Percentiles rank a stretch among this genome's conserved stretches.
phyloP scores from a whole-genome alignment of 2,888 invertebrate species.

The Chrysolina americana region DNA sequence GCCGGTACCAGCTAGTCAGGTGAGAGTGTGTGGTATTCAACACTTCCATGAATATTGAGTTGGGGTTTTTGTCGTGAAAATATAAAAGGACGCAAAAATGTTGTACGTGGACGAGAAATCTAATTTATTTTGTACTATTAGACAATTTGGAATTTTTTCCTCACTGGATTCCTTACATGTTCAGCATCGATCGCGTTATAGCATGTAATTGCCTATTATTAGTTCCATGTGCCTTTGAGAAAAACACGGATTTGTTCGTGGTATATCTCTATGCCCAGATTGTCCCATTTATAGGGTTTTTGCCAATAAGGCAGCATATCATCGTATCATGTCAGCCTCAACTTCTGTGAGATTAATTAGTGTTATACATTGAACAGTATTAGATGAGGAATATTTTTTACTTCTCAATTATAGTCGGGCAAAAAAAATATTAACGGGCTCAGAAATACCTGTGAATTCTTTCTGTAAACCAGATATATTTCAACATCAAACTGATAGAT shows the following conservation, averaged over 20 bases:
- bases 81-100: conserved; percentile 7
- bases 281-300: neutral
- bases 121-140: conserved; percentile 40
- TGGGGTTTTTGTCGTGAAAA: conserved; percentile 1
- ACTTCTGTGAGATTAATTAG: neutral
- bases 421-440: too few relatives aligned
- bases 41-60: conserved; percentile 3
- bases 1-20: neutral
- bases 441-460: too few relatives aligned
- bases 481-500: too few relatives aligned
- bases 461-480: too few relatives aligned
- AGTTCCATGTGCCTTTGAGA: conserved; percentile 35
- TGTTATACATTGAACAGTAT: too few relatives aligned
- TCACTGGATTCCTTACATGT: conserved; percentile 29
- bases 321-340: neutral
- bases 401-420: too few relatives aligned
- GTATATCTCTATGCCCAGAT: neutral
- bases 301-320: conserved; percentile 2
- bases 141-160: conserved; percentile 35
- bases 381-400: too few relatives aligned
- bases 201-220: conserved; percentile 44
- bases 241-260: conserved; percentile 14
- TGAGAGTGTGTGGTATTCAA: neutral
- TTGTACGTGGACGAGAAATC: neutral
- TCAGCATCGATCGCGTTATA: conserved; percentile 40